Percentiles rank a stretch among this genome's conserved stretches.
Conservation (phyloP, 2,888 invertebrate species). For the Parelbella ahira region DNA sequence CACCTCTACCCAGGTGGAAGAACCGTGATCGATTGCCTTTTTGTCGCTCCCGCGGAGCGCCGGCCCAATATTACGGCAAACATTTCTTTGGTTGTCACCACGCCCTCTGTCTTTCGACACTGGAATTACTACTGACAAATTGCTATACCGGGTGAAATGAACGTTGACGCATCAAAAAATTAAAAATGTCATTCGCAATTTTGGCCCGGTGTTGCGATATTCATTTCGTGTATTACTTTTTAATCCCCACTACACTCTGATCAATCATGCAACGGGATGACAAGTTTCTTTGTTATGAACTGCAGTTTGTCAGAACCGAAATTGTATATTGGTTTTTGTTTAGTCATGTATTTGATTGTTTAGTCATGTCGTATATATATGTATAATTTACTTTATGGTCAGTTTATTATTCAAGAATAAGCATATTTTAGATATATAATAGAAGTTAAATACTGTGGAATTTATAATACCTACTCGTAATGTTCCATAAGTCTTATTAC, state of each 20-base stretch:
- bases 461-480: too few species aligned
- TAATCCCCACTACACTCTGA: conserved; percentile 14
- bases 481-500: too few species aligned
- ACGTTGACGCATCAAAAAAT: conserved; percentile 36
- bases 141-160: conserved; percentile 40
- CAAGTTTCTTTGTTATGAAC: conserved; percentile 15
- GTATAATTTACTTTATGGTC: background rate
- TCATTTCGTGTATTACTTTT: conserved; percentile 15
- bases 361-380: too few species aligned
- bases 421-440: too few species aligned
- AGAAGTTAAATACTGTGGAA: too few species aligned
- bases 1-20: conserved; percentile 61
- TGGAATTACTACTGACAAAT: conserved; percentile 59
- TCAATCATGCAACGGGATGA: conserved; percentile 22
- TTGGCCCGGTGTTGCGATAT: conserved; percentile 8
- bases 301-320: conserved; percentile 10
- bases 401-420: too few species aligned
- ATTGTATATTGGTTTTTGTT: conserved; percentile 8
- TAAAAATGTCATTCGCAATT: conserved; percentile 21
- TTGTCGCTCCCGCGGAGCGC: conserved; percentile 51
- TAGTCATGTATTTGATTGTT: too few species aligned
- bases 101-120: conserved; percentile 48
- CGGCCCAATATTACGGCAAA: conserved; percentile 49
- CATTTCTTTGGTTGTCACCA: conserved; percentile 58
- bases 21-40: conserved; percentile 68